Conservation (phyloP, 1,140 invertebrate genomes). For the Platyscapa corneri region DNA sequence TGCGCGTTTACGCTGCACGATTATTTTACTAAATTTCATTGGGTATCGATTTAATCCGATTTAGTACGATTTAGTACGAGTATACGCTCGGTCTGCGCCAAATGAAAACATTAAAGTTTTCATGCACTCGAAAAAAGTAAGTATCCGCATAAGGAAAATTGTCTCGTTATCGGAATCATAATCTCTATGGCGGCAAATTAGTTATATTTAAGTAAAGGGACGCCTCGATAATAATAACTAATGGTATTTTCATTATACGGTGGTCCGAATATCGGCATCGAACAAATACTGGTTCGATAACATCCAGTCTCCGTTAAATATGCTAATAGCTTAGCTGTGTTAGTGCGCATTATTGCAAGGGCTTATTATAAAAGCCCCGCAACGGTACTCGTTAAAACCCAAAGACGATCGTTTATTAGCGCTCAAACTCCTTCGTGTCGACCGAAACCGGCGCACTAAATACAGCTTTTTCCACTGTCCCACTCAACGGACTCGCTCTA, state of each 20-base stretch:
- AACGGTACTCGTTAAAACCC: background rate
- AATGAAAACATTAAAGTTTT: too few relatives aligned
- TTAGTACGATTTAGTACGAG: too few relatives aligned
- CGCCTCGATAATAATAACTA: background rate
- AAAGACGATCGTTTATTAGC: background rate
- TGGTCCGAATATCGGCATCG: background rate
- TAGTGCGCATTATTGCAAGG: background rate
- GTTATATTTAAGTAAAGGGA: too few relatives aligned
- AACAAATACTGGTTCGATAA: conserved; percentile 1
- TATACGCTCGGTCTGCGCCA: too few relatives aligned
- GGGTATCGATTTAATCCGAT: too few relatives aligned
- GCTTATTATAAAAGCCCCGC: background rate
- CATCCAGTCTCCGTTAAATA: background rate
- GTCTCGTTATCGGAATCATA: background rate
- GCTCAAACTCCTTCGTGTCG: background rate
- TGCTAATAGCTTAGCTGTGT: background rate
- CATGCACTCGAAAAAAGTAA: too few relatives aligned
- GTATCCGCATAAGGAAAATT: background rate
- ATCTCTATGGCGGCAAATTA: background rate
- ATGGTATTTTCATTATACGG: background rate
- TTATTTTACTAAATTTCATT: too few relatives aligned
- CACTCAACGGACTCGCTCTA: background rate
- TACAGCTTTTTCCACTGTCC: conserved; percentile 25
- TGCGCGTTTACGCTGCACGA: too few relatives aligned
- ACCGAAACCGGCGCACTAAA: conserved; percentile 11